Evolutionary conservation across 2,888 invertebrate genomes (phyloP), one percentile per base, ranked within the genome.

Genomic region (Lasius platythorax): DNA sequence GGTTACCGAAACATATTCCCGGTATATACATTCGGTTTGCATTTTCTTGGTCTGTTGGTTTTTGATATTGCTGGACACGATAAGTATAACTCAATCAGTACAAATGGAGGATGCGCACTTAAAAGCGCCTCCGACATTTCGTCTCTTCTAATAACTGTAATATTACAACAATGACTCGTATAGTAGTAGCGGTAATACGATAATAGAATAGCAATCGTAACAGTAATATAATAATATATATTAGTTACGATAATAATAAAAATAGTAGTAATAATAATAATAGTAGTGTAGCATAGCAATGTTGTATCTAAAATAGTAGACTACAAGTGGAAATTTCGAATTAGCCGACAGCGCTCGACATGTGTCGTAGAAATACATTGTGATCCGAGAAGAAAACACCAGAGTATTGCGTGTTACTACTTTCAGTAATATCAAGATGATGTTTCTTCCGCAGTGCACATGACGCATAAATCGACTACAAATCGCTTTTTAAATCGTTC

Each of bases 181-280:
- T 82, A 89, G 73, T 88, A 90, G 61, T 87, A 84, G 87, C 87
- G 37, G 53, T 90, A 89, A 87, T 90, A 86, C 68, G 76, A 75
- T 87, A 87, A 78, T 85, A 87, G 84, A 86, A 73, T 90, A 85
- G 84, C 76, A 87, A 86, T 82, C 85, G 64, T 89, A 89, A 84
- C 63, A 56, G 79, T 83, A 23, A 23, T 23, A 72, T 85, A 86
- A 74, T 84, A 89, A 83, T 84, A 76, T 84, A 76, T 86, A 87
- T 86, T 87, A 86, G 30, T 87, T 87, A 79, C 33, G 15, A 61
- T 63, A 64, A 67, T 84, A 84, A 86, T 87, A 78, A 85, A 72
- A 73, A 63, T 81, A 85, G 68, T 85, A 87, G 67, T 81, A 63
- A 68, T 86, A 89, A 72, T 82, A 70, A 61, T 85, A 87, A 56